Conservation (phyloP, 2,888 invertebrate species). For the Parthenolecanium corni region DNA sequence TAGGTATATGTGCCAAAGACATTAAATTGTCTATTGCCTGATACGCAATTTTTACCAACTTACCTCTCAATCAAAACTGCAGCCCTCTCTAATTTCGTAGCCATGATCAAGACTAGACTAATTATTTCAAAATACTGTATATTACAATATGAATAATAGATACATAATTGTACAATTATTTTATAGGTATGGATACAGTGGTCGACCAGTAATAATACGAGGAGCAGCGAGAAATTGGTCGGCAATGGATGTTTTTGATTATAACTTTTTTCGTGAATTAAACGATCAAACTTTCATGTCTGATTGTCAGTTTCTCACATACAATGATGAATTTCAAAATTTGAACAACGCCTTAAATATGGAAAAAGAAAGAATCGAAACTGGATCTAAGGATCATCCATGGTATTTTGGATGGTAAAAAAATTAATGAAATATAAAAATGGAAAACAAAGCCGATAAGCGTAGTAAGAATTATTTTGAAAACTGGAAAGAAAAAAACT, state of each 20-base stretch:
- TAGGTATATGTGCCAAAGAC: too few species aligned
- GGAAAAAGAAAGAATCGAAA: slow-evolving; percentile 55
- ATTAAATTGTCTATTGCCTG: too few species aligned
- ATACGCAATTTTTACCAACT: too few species aligned
- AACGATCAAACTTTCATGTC: slow-evolving; percentile 42
- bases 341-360: slow-evolving; percentile 73
- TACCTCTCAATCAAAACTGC: too few species aligned
- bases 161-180: neutral
- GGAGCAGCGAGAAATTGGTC: slow-evolving; percentile 76
- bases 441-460: too few species aligned
- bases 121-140: neutral
- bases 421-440: too few species aligned
- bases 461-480: too few species aligned
- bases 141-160: too few species aligned
- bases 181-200: slow-evolving; percentile 54
- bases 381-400: slow-evolving; percentile 48
- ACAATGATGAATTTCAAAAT: slow-evolving; percentile 70
- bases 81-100: too few species aligned
- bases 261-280: slow-evolving; percentile 65
- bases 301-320: slow-evolving; percentile 86
- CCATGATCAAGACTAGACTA: neutral
- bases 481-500: too few species aligned
- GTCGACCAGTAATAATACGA: slow-evolving; percentile 68
- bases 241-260: slow-evolving; percentile 64
- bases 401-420: slow-evolving; percentile 64